These are phyloP conservation scores for Phenacoccus solenopsis DNA, from an alignment of 1,140 invertebrate genomes.

Conservation along the genomic window DNA sequence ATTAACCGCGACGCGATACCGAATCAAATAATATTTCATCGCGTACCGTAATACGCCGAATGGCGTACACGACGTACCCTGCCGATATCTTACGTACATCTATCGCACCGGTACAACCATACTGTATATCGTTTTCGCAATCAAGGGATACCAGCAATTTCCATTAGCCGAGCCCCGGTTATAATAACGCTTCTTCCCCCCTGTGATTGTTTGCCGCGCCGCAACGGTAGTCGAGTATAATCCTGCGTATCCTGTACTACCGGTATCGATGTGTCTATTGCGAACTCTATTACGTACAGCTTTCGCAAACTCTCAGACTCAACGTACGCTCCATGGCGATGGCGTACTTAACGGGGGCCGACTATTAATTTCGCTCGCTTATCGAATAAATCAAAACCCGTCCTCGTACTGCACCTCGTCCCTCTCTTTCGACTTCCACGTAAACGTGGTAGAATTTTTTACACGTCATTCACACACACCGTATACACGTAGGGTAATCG, in stretches of 20 bases:
- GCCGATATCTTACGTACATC: not conserved
- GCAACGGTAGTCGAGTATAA: not conserved
- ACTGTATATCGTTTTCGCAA: not conserved
- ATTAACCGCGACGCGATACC: not conserved
- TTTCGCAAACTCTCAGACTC: not conserved
- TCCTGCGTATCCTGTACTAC: constrained; percentile 1
- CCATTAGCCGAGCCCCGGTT: not conserved
- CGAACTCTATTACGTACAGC: not conserved
- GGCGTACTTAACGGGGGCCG: not conserved
- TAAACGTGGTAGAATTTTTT: no score
- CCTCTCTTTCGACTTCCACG: no score
- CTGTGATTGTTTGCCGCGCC: not conserved
- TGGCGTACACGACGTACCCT: no score
- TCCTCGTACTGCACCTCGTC: not conserved
- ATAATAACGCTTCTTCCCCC: not conserved
- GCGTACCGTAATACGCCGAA: not conserved
- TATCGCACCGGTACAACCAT: not conserved
- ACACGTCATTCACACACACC: no score
- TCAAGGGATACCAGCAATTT: constrained; percentile 1
- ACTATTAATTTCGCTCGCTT: not conserved
- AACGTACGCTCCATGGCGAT: not conserved
- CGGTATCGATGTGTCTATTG: not conserved
- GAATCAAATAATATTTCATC: not conserved
- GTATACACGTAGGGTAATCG: no score
- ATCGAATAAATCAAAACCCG: not conserved